A percentile compares a stretch with the other conserved stretches of the same genome.
Evolutionary conservation across 1,140 invertebrate genomes (phyloP).

Genomic region (Drosophila suzukii): DNA sequence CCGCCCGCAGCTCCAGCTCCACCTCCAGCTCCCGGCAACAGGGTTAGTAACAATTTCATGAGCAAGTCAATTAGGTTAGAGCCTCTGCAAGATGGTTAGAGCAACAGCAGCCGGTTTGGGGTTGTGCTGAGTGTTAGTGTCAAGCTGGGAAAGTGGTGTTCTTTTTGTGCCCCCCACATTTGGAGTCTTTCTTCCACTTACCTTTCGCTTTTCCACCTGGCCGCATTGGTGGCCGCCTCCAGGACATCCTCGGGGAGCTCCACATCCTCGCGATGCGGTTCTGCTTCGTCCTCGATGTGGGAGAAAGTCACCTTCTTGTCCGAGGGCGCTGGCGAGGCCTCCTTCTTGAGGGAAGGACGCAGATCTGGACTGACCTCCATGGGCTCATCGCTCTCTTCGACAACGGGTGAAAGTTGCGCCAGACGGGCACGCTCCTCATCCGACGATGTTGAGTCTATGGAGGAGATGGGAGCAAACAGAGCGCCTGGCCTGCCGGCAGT

Average conservation of each 20-base stretch:
- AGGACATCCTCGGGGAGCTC: conserved; percentile 73
- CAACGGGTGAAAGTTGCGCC: conserved; percentile 65
- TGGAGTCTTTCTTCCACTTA: conserved; percentile 41
- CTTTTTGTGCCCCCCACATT: no score
- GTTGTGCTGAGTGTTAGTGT: conserved; percentile 60
- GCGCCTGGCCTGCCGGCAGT: conserved; percentile 45
- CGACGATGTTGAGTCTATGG: conserved; percentile 81
- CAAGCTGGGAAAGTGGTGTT: conserved; percentile 24
- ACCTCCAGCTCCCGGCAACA: conserved; percentile 53
- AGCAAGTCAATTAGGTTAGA: conserved; percentile 72
- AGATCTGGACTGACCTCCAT: conserved; percentile 31
- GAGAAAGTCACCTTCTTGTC: conserved; percentile 84
- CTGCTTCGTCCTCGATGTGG: conserved; percentile 81
- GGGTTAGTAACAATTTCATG: conserved; percentile 83
- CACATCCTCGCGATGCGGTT: conserved; percentile 79
- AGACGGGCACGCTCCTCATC: conserved; percentile 71
- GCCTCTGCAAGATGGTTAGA: conserved; percentile 72
- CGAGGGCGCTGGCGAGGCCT: conserved; percentile 77
- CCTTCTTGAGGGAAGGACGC: conserved; percentile 70
- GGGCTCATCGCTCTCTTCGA: conserved; percentile 75
- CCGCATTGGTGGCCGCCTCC: conserved; percentile 62
- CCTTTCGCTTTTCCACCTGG: conserved; percentile 68
- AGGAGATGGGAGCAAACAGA: conserved; percentile 73
- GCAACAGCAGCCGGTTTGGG: conserved; percentile 35
- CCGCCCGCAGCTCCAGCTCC: conserved; percentile 14